phyloP scores from a whole-genome alignment of 2,888 invertebrate genomes.

The Urechis unicinctus region DNA sequence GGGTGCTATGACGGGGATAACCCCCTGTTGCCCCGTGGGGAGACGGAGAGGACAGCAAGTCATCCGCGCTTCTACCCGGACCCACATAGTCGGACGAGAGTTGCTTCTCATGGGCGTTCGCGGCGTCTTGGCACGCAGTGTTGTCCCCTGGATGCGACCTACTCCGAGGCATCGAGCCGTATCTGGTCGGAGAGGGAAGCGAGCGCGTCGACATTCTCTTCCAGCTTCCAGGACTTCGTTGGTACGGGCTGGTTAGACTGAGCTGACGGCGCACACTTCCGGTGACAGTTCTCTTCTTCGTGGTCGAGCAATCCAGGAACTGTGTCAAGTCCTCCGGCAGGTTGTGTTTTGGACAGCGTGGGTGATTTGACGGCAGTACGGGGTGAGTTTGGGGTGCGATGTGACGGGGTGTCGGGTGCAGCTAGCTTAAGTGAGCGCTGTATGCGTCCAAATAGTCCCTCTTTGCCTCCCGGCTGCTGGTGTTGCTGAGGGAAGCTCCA shows the following conservation, averaged over 20 bases:
- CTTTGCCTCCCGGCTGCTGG: neutral
- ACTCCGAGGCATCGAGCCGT: too few species aligned
- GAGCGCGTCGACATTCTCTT: too few species aligned
- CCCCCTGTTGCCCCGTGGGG: too few species aligned
- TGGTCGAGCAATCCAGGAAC: neutral
- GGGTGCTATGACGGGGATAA: too few species aligned
- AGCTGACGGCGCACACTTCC: neutral
- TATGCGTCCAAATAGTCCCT: constrained; percentile 15
- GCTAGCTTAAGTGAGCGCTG: constrained; percentile 15
- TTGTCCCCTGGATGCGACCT: too few species aligned
- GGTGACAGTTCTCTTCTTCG: neutral
- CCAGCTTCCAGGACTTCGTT: too few species aligned
- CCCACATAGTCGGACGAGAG: too few species aligned
- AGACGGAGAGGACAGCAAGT: too few species aligned
- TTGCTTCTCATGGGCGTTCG: too few species aligned
- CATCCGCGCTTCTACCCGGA: too few species aligned
- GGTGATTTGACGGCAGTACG: neutral
- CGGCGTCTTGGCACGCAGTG: too few species aligned
- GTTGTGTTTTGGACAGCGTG: neutral
- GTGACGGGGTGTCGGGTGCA: neutral
- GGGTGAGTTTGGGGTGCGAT: neutral
- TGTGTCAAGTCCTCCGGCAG: constrained; percentile 5
- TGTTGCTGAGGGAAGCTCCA: constrained; percentile 21
- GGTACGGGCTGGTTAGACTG: constrained; percentile 2
- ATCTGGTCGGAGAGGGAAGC: too few species aligned